Conservation (phyloP, 1,140 invertebrate species). For the Daktulosphaira vitifoliae region DNA sequence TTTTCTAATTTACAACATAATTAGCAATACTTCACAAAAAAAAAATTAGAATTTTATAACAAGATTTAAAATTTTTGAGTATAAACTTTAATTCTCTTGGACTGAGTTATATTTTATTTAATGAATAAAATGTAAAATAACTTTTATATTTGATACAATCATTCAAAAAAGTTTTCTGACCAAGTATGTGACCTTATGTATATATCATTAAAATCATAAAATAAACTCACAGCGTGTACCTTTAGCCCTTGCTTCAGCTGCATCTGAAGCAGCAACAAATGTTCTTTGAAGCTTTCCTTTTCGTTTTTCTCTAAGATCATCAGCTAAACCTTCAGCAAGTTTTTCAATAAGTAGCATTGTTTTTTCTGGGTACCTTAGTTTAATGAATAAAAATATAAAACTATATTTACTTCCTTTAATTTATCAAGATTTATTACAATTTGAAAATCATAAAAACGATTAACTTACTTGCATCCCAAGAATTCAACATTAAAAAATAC, state of each 20-base stretch:
- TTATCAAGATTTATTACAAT: background rate
- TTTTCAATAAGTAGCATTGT: constrained; percentile 69
- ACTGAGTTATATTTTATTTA: no score
- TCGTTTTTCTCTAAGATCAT: constrained; percentile 57
- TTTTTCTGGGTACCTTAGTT: constrained; percentile 66
- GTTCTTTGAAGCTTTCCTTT: constrained; percentile 61
- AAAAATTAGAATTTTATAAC: no score
- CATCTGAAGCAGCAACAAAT: constrained; percentile 67
- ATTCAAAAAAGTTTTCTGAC: no score
- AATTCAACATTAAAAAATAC: constrained; percentile 76
- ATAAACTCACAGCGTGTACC: constrained; percentile 49
- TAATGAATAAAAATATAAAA: constrained; percentile 35
- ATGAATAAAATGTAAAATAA: background rate
- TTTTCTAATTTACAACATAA: no score
- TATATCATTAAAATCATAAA: no score
- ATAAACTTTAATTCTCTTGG: no score
- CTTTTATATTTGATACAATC: background rate
- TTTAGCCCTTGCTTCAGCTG: constrained; percentile 57
- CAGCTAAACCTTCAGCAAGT: constrained; percentile 60
- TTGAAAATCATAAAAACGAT: background rate
- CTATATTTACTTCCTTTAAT: background rate
- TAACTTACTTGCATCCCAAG: constrained; percentile 64
- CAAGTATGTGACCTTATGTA: no score
- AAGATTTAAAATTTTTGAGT: no score
- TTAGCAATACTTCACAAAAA: no score